Conservation (phyloP, 2,888 invertebrate species). For the Chrysolina haemoptera region DNA sequence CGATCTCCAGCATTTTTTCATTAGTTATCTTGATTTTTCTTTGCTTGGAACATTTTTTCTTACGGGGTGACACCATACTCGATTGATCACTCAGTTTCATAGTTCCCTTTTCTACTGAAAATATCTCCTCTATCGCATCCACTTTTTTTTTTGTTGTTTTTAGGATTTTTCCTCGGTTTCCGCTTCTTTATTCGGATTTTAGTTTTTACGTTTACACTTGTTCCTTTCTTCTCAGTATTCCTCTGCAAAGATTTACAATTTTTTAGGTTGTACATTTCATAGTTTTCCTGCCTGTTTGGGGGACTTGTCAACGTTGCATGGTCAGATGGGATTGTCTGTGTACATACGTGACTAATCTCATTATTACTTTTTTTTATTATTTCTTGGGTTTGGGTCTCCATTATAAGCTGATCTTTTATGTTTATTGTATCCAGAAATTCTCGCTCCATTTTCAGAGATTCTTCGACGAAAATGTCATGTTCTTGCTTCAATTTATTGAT, state of each 20-base stretch:
- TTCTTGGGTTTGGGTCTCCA: slow-evolving; percentile 27
- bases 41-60: too few relatives aligned
- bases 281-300: slow-evolving; percentile 17
- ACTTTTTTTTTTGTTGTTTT: slow-evolving; percentile 18
- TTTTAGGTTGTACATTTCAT: slow-evolving; percentile 21
- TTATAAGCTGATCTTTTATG: slow-evolving; percentile 22
- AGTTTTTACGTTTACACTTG: neutral
- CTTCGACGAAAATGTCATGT: slow-evolving; percentile 26
- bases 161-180: slow-evolving; percentile 24
- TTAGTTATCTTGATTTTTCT: slow-evolving; percentile 12
- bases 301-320: slow-evolving; percentile 23
- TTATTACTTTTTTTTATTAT: slow-evolving; percentile 20
- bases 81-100: too few relatives aligned
- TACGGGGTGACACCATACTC: too few relatives aligned
- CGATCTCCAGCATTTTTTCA: slow-evolving; percentile 10
- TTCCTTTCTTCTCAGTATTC: slow-evolving; percentile 8
- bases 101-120: too few relatives aligned
- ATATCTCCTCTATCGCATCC: slow-evolving; percentile 15
- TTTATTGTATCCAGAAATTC: slow-evolving; percentile 27
- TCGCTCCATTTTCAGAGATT: slow-evolving; percentile 26
- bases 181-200: slow-evolving; percentile 21
- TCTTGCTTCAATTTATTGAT: slow-evolving; percentile 26
- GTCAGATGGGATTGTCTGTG: slow-evolving; percentile 28
- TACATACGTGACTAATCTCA: neutral
- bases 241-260: slow-evolving; percentile 11